phyloP scores from a whole-genome alignment of 2,797 vertebrate species.

The Chaetophractus vellerosus region DNA sequence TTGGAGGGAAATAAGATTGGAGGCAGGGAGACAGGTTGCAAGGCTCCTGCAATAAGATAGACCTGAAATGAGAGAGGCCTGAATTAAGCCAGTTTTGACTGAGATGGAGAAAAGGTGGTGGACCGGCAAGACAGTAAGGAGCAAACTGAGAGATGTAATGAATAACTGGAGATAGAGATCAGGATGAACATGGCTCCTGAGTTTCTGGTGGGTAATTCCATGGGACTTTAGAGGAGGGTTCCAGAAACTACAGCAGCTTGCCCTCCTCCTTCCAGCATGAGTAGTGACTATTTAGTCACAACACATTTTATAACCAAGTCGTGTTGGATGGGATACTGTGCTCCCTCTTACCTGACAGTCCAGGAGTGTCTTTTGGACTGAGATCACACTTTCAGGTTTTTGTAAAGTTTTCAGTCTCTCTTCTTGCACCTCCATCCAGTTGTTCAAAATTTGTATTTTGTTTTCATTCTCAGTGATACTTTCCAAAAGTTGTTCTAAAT shows the following conservation, averaged over 20 bases:
- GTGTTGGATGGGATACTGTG: accelerated
- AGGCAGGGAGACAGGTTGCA: background rate
- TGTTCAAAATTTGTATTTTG: constrained; percentile 89
- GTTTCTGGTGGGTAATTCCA: background rate
- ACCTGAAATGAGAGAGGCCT: background rate
- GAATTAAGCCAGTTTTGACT: background rate
- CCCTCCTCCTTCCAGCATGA: accelerated
- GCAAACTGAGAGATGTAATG: background rate
- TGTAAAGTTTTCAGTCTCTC: constrained; percentile 89
- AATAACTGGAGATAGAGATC: background rate
- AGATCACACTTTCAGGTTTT: constrained; percentile 89
- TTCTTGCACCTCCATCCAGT: constrained; percentile 92
- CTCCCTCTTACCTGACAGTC: constrained; percentile 91
- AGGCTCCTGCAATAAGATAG: no score
- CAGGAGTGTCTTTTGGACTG: constrained; percentile 89
- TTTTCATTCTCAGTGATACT: constrained; percentile 89
- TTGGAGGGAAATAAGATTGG: background rate
- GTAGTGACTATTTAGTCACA: accelerated
- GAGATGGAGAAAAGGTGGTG: background rate
- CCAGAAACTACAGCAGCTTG: background rate
- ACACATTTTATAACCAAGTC: accelerated
- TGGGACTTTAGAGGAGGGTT: background rate
- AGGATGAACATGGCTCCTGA: background rate
- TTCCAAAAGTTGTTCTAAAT: constrained; percentile 91
- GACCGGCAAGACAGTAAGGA: background rate